Base-by-base conservation (phyloP, 2,113 vertebrate genomes). In the Cnemophilus loriae region DNA sequence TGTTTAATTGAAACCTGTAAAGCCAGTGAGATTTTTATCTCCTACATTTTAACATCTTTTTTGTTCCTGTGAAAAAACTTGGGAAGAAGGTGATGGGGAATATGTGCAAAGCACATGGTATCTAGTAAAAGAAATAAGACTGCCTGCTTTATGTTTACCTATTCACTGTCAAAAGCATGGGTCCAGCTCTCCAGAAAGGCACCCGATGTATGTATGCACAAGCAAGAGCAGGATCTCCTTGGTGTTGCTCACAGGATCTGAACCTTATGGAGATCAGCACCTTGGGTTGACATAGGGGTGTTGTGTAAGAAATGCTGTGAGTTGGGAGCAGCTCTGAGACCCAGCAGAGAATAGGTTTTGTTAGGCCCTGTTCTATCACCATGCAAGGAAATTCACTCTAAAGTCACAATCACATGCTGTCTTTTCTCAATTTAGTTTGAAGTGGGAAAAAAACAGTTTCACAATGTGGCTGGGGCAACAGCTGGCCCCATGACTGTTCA, bases 1-100 rank as follows among this genome's bases (percentile, higher is more conserved):
- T 87, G 35, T 84, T 97, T 97, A 97, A 97, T 84, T 97, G 90
- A 81, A 97, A 95, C 39, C 11, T 89, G 49, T 94, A 96, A 97
- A 97, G 61, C 16, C 4, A 5, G 76, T 70, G 52, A 73, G 47
- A 35, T 73, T 82, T 71, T 92, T 87, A 92, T 84, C 70, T 87
- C 46, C 35, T 84, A 46, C 7, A 60, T 23, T 73, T 95, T 22
- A 68, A 7, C 37, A 32, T 23, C 11, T 42, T 74, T 73, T 97
- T 91, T 95, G 37, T 81, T 93, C 33, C 60, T 78, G 71, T 41
- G 30, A 69, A 84, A 57, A 52, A 46, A 39, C 2, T 0, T 11
- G 20, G 9, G n/a, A 68, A 78, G 16, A 46, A 7, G 3, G 6
- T 33, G 17, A 71, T 3, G 13, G 3, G 17, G 8, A 82, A 74